Conservation (phyloP, 2,113 vertebrate genomes). For the Podarcis cretensis region DNA sequence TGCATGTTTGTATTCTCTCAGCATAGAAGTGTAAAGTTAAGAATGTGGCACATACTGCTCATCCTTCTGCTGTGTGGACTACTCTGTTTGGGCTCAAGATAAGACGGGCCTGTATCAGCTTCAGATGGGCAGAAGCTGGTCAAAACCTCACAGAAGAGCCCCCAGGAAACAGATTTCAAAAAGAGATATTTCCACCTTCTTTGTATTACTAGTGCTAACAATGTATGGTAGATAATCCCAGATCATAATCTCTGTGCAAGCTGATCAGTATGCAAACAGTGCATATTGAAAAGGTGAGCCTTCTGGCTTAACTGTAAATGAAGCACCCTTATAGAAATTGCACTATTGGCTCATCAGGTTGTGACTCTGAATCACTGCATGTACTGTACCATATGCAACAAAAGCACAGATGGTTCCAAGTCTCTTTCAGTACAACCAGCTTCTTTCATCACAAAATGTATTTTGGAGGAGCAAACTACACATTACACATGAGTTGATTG, state of each 20-base stretch:
- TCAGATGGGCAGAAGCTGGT: no score
- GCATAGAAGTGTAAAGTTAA: no score
- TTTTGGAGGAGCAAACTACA: neutral
- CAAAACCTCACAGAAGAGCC: neutral
- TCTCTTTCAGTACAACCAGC: neutral
- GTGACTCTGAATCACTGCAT: neutral
- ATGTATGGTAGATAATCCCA: neutral
- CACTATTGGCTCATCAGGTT: constrained; percentile 5
- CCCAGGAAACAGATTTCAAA: constrained; percentile 18
- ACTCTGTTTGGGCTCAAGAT: no score
- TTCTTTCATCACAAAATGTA: constrained; percentile 28
- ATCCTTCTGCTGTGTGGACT: no score
- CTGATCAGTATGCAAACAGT: neutral
- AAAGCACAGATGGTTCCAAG: constrained; percentile 12
- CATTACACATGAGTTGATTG: neutral
- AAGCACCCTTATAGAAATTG: constrained; percentile 18
- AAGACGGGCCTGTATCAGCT: no score
- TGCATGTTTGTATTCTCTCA: no score
- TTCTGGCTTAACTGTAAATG: neutral
- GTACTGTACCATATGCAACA: neutral
- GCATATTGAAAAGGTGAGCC: constrained; percentile 26
- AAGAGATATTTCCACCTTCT: constrained; percentile 7
- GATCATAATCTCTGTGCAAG: neutral
- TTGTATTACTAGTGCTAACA: constrained; percentile 2
- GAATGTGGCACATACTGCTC: no score